These are phyloP conservation scores for Hylyphantes graminicola DNA, from an alignment of 1,140 invertebrate species.

Conservation along the genomic window DNA sequence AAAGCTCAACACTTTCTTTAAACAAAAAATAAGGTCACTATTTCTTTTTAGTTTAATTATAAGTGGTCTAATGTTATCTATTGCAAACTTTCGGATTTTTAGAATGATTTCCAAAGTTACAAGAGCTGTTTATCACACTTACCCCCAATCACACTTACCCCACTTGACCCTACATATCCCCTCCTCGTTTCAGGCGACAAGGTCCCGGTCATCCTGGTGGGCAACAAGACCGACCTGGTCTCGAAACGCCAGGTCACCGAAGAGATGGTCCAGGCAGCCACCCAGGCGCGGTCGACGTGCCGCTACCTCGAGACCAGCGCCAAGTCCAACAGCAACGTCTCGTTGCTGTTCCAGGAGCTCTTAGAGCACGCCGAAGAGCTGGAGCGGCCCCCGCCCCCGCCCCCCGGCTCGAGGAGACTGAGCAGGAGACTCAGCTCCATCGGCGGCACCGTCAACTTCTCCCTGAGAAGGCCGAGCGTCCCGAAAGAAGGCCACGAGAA, in stretches of 20 bases:
- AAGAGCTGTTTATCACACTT: not conserved
- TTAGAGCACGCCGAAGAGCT: constrained; percentile 54
- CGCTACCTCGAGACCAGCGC: constrained; percentile 66
- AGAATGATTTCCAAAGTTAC: not conserved
- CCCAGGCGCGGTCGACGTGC: constrained; percentile 61
- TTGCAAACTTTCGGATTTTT: no score
- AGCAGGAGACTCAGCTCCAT: constrained; percentile 60
- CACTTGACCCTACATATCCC: not conserved
- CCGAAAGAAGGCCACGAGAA: constrained; percentile 6
- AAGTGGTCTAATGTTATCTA: no score
- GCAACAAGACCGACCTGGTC: constrained; percentile 87
- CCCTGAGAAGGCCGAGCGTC: constrained; percentile 44
- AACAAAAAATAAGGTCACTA: no score
- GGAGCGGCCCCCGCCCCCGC: constrained; percentile 34
- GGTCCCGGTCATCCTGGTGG: constrained; percentile 91
- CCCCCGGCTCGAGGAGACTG: constrained; percentile 33
- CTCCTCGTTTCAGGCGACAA: constrained; percentile 62
- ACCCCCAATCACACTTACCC: no score
- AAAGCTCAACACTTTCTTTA: no score
- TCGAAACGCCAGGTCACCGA: constrained; percentile 66
- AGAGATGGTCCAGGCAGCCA: constrained; percentile 62
- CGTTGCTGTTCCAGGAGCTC: constrained; percentile 64
- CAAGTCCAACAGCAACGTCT: constrained; percentile 65
- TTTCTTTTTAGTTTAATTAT: no score
- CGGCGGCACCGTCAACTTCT: constrained; percentile 58